These are phyloP conservation scores for Cepaea nemoralis DNA, from an alignment of 1,140 invertebrate species.

Conservation along the genomic window DNA sequence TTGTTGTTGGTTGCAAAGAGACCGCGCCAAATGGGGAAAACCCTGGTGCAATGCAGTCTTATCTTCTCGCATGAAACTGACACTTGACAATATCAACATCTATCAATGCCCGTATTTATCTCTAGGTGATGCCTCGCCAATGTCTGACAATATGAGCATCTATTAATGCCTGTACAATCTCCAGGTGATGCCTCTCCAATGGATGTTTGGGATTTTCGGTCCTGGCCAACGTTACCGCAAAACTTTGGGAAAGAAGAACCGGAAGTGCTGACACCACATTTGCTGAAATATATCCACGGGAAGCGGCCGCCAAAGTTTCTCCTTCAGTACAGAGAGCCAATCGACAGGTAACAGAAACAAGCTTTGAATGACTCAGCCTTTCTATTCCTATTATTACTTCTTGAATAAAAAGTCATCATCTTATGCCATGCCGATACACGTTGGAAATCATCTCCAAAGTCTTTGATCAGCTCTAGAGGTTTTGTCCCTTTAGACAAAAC, in stretches of 20 bases:
- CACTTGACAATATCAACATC: background rate
- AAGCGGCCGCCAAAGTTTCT: slow-evolving; percentile 60
- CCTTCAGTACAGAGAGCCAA: slow-evolving; percentile 58
- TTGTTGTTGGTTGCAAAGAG: background rate
- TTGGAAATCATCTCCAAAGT: no score
- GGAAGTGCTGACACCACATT: slow-evolving; percentile 56
- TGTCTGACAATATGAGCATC: background rate
- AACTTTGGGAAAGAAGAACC: slow-evolving; percentile 54
- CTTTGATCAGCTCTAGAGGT: no score
- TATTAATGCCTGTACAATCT: no score
- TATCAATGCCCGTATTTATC: background rate
- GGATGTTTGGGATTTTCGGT: slow-evolving; percentile 65
- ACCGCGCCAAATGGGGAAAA: background rate
- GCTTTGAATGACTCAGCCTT: no score
- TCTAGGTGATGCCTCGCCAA: no score
- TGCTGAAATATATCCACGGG: slow-evolving; percentile 56
- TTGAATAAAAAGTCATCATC: no score
- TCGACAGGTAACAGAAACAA: slow-evolving; percentile 52
- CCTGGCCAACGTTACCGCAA: slow-evolving; percentile 60
- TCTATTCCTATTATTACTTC: no score
- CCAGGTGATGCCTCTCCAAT: slow-evolving; percentile 64
- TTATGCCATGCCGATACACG: no score
- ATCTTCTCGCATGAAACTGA: background rate
- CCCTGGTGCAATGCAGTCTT: background rate
- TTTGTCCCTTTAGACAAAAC: no score